A percentile compares a stretch with the other conserved stretches of the same genome.
phyloP scores from a whole-genome alignment of 2,113 vertebrate species.

The Varanus komodoensis region DNA sequence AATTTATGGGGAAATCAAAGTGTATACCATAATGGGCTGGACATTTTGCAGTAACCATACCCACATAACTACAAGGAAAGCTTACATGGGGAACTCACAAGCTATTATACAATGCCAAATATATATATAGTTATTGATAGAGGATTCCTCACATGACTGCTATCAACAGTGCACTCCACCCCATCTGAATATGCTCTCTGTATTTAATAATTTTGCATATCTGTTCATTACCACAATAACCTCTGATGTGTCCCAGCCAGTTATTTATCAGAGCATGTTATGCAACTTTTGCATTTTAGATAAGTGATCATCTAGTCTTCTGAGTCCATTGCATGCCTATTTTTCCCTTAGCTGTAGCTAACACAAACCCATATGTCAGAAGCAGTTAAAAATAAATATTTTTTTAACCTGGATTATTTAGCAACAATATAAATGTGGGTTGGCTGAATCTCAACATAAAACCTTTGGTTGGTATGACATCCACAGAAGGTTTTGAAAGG shows the following conservation, averaged over 20 bases:
- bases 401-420: conserved; percentile 72
- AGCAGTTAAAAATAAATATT: conserved; percentile 69
- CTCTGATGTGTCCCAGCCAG: conserved; percentile 61
- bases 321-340: conserved; percentile 40
- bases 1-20: neutral
- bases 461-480: conserved; percentile 78
- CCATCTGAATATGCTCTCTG: conserved; percentile 62
- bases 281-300: conserved; percentile 46
- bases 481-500: conserved; percentile 67
- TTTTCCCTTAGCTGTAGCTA: conserved; percentile 62
- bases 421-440: conserved; percentile 57
- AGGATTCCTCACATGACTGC: neutral
- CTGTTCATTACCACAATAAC: conserved; percentile 67
- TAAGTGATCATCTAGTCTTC: conserved; percentile 50
- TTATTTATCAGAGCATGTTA: conserved; percentile 66
- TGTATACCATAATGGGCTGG: neutral
- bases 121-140: neutral
- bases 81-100: neutral
- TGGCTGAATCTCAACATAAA: conserved; percentile 70
- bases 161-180: conserved; percentile 63
- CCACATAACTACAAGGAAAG: neutral
- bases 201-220: conserved; percentile 66
- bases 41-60: neutral
- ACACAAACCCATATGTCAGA: conserved; percentile 58
- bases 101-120: neutral